Conservation (phyloP, 37 sponge, comb jelly and placozoan genomes). For the Chondrosia reniformis region DNA sequence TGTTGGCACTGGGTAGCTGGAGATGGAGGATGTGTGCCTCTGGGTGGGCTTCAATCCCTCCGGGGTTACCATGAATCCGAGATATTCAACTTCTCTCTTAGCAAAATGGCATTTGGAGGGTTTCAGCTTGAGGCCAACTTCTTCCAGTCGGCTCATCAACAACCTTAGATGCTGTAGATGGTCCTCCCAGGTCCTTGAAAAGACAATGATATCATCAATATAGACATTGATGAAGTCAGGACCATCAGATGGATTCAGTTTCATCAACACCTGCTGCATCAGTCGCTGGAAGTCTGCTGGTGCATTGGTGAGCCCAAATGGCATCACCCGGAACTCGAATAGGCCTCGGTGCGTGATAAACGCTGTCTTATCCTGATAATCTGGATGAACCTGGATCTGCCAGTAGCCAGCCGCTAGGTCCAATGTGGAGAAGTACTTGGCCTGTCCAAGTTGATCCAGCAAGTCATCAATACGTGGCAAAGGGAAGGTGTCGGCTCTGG, state of each 20-base stretch:
- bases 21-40: background rate
- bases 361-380: conserved; percentile 29
- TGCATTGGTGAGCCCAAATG: conserved; percentile 54
- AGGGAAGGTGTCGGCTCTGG: conserved; percentile 27
- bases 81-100: conserved; percentile 13
- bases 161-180: conserved; percentile 16
- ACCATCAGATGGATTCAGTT: conserved; percentile 34
- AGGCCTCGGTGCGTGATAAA: conserved; percentile 33
- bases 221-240: conserved; percentile 28
- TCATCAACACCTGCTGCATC: conserved; percentile 38
- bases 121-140: conserved; percentile 22
- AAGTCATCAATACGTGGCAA: conserved; percentile 38
- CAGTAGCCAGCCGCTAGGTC: conserved; percentile 41
- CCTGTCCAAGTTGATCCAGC: conserved; percentile 28
- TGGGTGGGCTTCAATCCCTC: conserved; percentile 22
- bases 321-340: conserved; percentile 37
- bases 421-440: conserved; percentile 37
- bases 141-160: background rate
- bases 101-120: conserved; percentile 27
- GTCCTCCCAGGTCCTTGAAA: conserved; percentile 17
- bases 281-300: conserved; percentile 63
- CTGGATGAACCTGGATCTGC: conserved; percentile 25
- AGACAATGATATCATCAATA: conserved; percentile 48
- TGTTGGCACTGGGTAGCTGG: background rate
- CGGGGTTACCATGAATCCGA: conserved; percentile 18